Evolutionary conservation across 2,113 vertebrate genomes (phyloP).

Genomic region (Corynorhinus townsendii): DNA sequence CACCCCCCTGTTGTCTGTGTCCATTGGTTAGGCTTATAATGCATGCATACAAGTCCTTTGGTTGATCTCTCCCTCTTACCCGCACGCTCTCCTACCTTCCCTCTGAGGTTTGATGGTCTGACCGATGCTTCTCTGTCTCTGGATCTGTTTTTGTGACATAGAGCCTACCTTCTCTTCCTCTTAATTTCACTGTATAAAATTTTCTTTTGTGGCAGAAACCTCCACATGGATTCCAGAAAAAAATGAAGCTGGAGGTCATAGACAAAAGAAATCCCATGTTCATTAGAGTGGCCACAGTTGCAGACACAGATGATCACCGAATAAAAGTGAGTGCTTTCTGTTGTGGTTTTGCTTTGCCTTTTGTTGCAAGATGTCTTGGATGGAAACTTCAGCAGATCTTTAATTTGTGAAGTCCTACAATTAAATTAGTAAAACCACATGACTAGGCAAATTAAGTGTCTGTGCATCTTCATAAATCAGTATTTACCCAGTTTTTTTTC

Average conservation of each 20-base stretch:
- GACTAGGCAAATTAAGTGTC: neutral
- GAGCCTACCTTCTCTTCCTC: neutral
- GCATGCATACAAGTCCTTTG: too few species aligned
- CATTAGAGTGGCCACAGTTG: slow-evolving; percentile 86
- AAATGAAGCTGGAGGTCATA: slow-evolving; percentile 88
- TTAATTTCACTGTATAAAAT: neutral
- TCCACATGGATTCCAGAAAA: slow-evolving; percentile 87
- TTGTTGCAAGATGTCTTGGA: neutral
- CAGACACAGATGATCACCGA: slow-evolving; percentile 87
- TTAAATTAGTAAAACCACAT: neutral
- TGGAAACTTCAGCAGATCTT: neutral
- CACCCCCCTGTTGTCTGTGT: too few species aligned
- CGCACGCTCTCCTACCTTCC: too few species aligned
- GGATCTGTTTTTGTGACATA: neutral
- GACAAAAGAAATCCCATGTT: slow-evolving; percentile 89
- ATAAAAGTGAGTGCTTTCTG: slow-evolving; percentile 82
- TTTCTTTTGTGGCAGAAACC: slow-evolving; percentile 81
- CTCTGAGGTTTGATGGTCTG: too few species aligned
- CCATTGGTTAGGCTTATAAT: too few species aligned
- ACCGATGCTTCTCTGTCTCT: too few species aligned
- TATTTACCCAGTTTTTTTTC: neutral
- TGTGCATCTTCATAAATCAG: neutral
- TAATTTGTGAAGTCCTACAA: neutral
- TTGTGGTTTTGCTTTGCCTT: neutral
- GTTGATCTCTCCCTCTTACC: too few species aligned